phyloP scores from a whole-genome alignment of 2,888 invertebrate genomes.

The Ormyrus pomaceus region DNA sequence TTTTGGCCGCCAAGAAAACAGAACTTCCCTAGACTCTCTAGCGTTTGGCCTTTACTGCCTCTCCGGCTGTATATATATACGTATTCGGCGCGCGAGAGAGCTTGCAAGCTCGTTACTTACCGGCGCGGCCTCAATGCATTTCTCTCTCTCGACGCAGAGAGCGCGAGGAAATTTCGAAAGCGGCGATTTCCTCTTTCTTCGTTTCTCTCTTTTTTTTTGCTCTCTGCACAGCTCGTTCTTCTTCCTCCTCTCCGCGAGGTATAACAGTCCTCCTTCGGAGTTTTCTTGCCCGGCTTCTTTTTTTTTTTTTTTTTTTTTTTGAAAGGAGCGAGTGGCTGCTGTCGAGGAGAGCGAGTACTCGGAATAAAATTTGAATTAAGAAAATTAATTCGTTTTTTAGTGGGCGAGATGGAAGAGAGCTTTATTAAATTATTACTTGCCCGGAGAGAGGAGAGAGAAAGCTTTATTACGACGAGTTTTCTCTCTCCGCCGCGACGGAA shows the following conservation, averaged over 20 bases:
- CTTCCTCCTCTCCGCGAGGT: neutral
- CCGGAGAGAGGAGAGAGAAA: neutral
- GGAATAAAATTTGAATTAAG: constrained; percentile 54
- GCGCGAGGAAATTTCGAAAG: constrained; percentile 53
- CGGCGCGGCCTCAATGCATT: constrained; percentile 51
- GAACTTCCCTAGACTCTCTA: constrained; percentile 61
- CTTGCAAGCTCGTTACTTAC: constrained; percentile 58
- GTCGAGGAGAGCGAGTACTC: neutral
- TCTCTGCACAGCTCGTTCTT: neutral
- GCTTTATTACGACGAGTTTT: constrained; percentile 49
- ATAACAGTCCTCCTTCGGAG: neutral
- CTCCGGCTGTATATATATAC: constrained; percentile 39
- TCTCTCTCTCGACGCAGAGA: constrained; percentile 25
- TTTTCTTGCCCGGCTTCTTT: constrained; percentile 9
- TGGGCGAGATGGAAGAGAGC: constrained; percentile 18
- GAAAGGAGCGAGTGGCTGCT: neutral
- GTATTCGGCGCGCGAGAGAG: constrained; percentile 36
- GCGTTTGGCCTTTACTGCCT: constrained; percentile 52
- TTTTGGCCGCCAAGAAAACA: constrained; percentile 70
- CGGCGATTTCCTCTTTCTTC: constrained; percentile 47
- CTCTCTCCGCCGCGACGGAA: constrained; percentile 18
- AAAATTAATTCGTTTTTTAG: constrained; percentile 55
- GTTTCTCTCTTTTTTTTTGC: constrained; percentile 3
- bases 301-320: constrained; percentile 13
- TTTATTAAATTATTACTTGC: constrained; percentile 54